Evolutionary conservation across 2,888 invertebrate species (phyloP), one percentile per base, ranked within the genome.

Genomic region (Tenthredo scrophulariae): DNA sequence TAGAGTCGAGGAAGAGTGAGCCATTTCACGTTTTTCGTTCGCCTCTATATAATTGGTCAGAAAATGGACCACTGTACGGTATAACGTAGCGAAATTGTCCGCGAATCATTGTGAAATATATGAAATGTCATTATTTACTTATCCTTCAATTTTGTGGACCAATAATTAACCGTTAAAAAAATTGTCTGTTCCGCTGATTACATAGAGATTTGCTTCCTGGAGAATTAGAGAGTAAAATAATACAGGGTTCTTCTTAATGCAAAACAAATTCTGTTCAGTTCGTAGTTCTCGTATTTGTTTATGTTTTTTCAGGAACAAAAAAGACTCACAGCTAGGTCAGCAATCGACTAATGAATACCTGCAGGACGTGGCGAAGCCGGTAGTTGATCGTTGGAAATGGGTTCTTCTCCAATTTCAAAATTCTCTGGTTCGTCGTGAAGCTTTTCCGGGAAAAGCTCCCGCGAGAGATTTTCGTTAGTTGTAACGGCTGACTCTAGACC

Each of bases 371-470:
- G 80, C n/a, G 62, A 40, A 18, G 22, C 37, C 7, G 62, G n/a
- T 5, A 62, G 10, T 37, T 80, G 50, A 13, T 62, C 62, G 15
- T 80, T 37, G 22, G 37, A 29, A 29, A n/a, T 58, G 58, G 37
- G 3, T 7, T 33, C 37, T n/a, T 79, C 37, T 37, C 22, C 37
- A 5, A 13, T n/a, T 6, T 80, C 67, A 26, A 46, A 70, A 33
- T 89, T 88, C 86, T 87, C 88, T 65, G 84, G 89, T 85, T 88
- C 91, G 87, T 92, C 91, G 86, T 89, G 89, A 85, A 89, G 89
- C 82, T 90, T 89, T 84, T 91, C 91, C 22, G 89, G 88, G 84
- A 91, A 90, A 86, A 89, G 89, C 80, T 91, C 88, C 54, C 89
- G 89, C 43, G 88, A 88, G 77, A 89, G 87, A 87, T 89, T 87